These are phyloP conservation scores for Bostrychus sinensis DNA, from an alignment of 2,113 vertebrate species.

Conservation along the genomic window DNA sequence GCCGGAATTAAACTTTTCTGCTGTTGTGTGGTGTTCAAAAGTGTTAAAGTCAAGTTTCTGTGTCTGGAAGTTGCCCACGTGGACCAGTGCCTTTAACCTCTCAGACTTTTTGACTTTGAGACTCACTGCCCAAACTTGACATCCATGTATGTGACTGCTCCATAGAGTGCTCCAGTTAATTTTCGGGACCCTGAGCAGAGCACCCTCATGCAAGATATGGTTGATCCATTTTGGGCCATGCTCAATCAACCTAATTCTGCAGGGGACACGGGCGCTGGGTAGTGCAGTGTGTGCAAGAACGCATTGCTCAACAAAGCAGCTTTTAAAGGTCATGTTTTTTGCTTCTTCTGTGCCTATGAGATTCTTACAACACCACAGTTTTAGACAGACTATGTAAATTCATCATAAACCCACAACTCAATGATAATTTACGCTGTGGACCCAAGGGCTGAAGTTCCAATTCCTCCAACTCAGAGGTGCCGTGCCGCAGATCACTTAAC, in stretches of 20 bases:
- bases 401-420: slow-evolving; percentile 58
- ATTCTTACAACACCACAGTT: slow-evolving; percentile 53
- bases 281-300: slow-evolving; percentile 71
- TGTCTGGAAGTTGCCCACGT: slow-evolving; percentile 34
- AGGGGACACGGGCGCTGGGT: slow-evolving; percentile 49
- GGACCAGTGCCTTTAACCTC: slow-evolving; percentile 29
- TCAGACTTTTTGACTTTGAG: slow-evolving; percentile 49
- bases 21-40: neutral
- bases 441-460: slow-evolving; percentile 22
- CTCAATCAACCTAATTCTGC: slow-evolving; percentile 78
- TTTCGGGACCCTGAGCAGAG: slow-evolving; percentile 54
- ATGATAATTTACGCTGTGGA: slow-evolving; percentile 64
- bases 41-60: slow-evolving; percentile 27
- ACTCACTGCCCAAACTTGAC: slow-evolving; percentile 38
- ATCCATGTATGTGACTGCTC: slow-evolving; percentile 55
- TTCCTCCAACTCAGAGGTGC: slow-evolving; percentile 20
- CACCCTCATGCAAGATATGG: slow-evolving; percentile 56
- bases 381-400: slow-evolving; percentile 67
- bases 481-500: neutral
- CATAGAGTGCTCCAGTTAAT: slow-evolving; percentile 43
- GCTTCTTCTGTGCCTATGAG: slow-evolving; percentile 53
- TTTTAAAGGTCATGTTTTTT: slow-evolving; percentile 79
- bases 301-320: slow-evolving; percentile 75
- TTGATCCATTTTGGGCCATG: slow-evolving; percentile 76
- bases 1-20: too few species aligned